Base-by-base conservation (phyloP, 2,797 vertebrate genomes). In the Girardinus metallicus region DNA sequence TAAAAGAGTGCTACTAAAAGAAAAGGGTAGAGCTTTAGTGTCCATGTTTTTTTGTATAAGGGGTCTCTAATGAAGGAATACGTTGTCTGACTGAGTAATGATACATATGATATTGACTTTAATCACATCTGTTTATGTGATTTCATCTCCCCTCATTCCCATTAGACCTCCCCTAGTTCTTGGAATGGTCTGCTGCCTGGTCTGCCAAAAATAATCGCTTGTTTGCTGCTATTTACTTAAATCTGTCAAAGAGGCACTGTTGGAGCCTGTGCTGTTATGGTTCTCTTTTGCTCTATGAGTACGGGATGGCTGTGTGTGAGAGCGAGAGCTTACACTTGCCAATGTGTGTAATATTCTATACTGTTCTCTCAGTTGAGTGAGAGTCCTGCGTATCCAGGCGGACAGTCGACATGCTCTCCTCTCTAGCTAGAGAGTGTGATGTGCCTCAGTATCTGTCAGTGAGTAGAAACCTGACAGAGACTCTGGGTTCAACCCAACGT, bases 191-290 rank as follows among this genome's bases (percentile, higher is more conserved):
- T n/a, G 53, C 86, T 43, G 88, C 84, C 73, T 74, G 84, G 80
- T 84, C 89, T 95, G 94, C 94, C 94, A 95, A 95, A 94, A 93
- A 94, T 94, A 93, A 95, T 93, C 89, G 85, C 92, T 95, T 95
- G 93, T 95, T 95, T 95, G 90, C 92, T 93, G 94, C 94, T 94
- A 94, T 95, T 95, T 95, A 94, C 94, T 94, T 95, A 92, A 95
- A 95, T 94, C 93, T 95, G 92, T 95, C 93, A 94, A 93, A 93
- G 89, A 92, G 92, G 86, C 90, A 92, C 88, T 92, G 92, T 92
- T 84, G 90, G 90, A 94, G 89, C 83, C 85, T 73, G 64, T 83
- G 88, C 86, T 93, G 90, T 92, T 93, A 90, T 90, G 88, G 77
- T 89, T 86, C 86, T 90, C 86, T 88, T 84, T 87, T 91, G 83